Base-by-base conservation (phyloP, 2,113 vertebrate genomes). In the Daubentonia madagascariensis region DNA sequence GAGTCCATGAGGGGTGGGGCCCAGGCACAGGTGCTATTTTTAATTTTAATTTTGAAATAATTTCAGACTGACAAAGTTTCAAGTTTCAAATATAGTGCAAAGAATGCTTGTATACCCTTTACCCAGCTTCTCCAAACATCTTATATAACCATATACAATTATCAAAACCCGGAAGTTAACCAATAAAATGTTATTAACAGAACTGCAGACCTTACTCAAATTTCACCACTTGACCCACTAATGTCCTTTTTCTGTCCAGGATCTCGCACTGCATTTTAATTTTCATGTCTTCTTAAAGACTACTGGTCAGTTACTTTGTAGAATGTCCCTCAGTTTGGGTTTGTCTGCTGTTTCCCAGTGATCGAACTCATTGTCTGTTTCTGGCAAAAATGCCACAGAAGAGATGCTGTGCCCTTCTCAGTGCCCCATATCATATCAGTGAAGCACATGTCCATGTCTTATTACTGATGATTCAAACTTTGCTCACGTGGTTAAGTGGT, bases 341-440 rank as follows among this genome's bases (percentile, higher is more conserved):
- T 91, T 93, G 30, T 89, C 78, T 95, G 13, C 81, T 96, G 4
- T 92, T 96, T 89, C 28, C 43, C 48, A 87, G 22, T 78, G 54
- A 85, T 95, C 93, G 86, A 85, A 85, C 89, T 84, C 9, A 61
- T 94, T 97, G 57, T 50, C 84, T 8, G n/a, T 93, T 96, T 92
- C 86, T 91, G 45, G 25, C 52, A 93, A 85, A n/a, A 97, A 95
- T 67, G 87, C 30, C 40, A 95, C 54, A 54, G 52, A 94, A 83
- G 14, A 18, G 10, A 73, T 93, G 9, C 18, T 83, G 11, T 96
- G 30, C 12, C 63, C 76, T 70, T 79, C 72, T 91, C 88, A 94
- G 40, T 92, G 23, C 18, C 17, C 43, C n/a, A 61, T 88, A 70
- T 76, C 22, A 54, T 73, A 85, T 85, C 80, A 92, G n/a, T 65